Conservation (phyloP, 2,888 invertebrate genomes). For the Chaetogeoica ovagalla region DNA sequence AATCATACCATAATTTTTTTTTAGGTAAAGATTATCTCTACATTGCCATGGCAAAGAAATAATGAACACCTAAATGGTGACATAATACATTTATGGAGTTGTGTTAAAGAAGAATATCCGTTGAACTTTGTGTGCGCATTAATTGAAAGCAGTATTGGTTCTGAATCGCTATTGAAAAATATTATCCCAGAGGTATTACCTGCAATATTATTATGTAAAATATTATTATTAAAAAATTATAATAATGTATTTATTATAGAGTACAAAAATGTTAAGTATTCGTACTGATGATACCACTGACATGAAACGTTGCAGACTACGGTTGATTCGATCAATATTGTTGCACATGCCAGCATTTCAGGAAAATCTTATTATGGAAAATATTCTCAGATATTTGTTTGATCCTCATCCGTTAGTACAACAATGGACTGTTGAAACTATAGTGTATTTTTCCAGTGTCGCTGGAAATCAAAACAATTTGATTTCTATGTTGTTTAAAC, state of each 20-base stretch:
- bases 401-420: conserved; percentile 31
- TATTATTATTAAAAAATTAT: background rate
- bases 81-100: conserved; percentile 29
- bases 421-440: conserved; percentile 42
- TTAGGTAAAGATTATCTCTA: conserved; percentile 18
- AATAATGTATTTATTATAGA: conserved; percentile 1
- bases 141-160: conserved; percentile 31
- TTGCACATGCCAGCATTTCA: background rate
- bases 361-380: background rate
- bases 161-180: conserved; percentile 13
- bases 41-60: conserved; percentile 23
- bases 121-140: background rate
- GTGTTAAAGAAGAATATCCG: conserved; percentile 22
- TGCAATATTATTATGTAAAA: background rate
- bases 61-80: conserved; percentile 29
- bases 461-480: conserved; percentile 19
- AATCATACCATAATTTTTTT: background rate
- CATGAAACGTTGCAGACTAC: conserved; percentile 50
- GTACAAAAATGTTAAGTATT: conserved; percentile 15
- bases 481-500: conserved; percentile 26
- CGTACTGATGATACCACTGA: conserved; percentile 40
- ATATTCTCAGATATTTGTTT: conserved; percentile 22
- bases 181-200: conserved; percentile 9
- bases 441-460: conserved; percentile 32
- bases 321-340: conserved; percentile 30